These are phyloP conservation scores for Hippocampus comes DNA, from an alignment of 2,113 vertebrate genomes.

Conservation along the genomic window DNA sequence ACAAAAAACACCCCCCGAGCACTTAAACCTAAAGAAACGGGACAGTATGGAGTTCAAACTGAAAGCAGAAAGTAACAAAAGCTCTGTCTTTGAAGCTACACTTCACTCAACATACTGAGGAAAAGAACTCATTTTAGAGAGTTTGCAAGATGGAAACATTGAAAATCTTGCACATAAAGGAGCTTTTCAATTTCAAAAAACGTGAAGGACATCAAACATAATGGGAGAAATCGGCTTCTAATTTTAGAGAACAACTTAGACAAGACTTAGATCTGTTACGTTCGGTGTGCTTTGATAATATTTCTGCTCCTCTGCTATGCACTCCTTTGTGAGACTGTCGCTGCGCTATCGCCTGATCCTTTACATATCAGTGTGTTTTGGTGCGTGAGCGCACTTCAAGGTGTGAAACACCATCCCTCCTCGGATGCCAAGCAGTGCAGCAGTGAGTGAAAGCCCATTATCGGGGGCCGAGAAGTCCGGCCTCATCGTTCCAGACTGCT, in stretches of 20 bases:
- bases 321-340: conserved; percentile 25
- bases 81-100: not conserved
- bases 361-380: conserved; percentile 4
- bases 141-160: conserved; percentile 6
- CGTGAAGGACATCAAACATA: too few species aligned
- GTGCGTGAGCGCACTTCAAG: conserved; percentile 7
- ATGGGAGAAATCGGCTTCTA: not conserved
- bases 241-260: too few species aligned
- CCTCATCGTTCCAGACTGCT: conserved; percentile 57
- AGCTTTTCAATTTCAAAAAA: conserved; percentile 12
- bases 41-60: conserved; percentile 3
- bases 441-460: conserved; percentile 71
- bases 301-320: not conserved
- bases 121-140: not conserved
- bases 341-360: conserved; percentile 1
- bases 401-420: conserved; percentile 47
- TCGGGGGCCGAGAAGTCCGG: conserved; percentile 55
- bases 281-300: not conserved
- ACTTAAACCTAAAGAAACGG: not conserved
- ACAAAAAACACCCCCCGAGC: not conserved
- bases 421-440: conserved; percentile 49
- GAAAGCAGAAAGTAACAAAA: conserved; percentile 1
- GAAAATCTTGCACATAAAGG: conserved; percentile 11
- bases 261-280: not conserved
- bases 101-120: not conserved